Base-by-base conservation (phyloP, 2,888 invertebrate genomes). In the Melinopterus prodromus region DNA sequence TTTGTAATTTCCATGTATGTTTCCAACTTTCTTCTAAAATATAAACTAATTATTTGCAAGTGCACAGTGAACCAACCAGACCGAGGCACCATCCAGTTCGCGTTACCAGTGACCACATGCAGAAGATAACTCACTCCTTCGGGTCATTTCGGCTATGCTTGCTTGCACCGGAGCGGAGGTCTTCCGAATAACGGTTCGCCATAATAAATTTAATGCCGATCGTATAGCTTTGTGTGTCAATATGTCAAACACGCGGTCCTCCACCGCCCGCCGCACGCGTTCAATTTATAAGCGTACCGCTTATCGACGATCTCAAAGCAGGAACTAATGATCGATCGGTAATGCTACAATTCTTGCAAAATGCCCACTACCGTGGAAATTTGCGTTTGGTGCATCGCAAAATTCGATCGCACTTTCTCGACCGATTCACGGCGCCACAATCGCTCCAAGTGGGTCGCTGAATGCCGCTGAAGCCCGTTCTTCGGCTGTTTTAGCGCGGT, bases 371-470 rank as follows among this genome's bases (percentile, higher is more conserved):
- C 53, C 7, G 9, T 71, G 71, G 16, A 26, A 26, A 71, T 71
- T 71, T 16, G 35, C 71, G 16, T 35, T 36, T 7, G 74, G 36
- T 74, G 74, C 74, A 74, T 74, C 74, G 35, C 74, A 35, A 71
- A 78, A 72, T 78, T 78, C 71, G 76, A 79, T 78, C 80, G 77
- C 81, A 83, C 83, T 83, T 83, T 83, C 83, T 80, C 83, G 81
- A 76, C 76, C 70, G 74, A 77, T 71, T 76, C 76, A 71, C 77
- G 81, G 83, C 83, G 83, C 83, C 82, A 81, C 82, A 79, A 81
- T 80, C 82, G 83, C 36, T 35, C 74, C 83, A 83, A 82, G 81
- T 83, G 83, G 83, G 83, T 83, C 83, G 83, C 26, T 26, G 26
- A 26, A 26, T 26, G 26, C 26, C 26, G 26, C 26, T 26, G 26